Conservation (phyloP, 2,113 vertebrate genomes). For the Alexandromys fortis region DNA sequence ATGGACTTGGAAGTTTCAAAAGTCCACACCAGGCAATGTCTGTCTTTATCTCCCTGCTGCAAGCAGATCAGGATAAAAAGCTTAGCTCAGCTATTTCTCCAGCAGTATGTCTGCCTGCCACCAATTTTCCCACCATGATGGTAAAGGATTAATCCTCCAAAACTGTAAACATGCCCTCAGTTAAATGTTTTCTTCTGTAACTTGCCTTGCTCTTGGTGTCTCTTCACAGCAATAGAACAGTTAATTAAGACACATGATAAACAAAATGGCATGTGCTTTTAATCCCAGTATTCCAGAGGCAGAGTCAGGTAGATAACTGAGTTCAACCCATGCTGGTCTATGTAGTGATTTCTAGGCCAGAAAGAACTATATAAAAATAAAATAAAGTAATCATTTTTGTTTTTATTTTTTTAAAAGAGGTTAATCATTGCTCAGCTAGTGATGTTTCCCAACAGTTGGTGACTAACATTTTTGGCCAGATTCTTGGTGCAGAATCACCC, state of each 20-base stretch:
- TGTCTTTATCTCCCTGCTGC: neutral
- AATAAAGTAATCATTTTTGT: neutral
- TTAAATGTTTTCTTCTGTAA: neutral
- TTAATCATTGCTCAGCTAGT: conserved; percentile 10
- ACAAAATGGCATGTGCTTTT: neutral
- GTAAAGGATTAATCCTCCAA: neutral
- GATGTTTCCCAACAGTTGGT: neutral
- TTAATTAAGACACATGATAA: neutral
- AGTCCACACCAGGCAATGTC: neutral
- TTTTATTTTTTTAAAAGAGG: neutral
- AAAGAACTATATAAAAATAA: neutral
- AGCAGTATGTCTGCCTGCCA: neutral
- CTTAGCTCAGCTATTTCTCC: neutral
- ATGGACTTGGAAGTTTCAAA: neutral
- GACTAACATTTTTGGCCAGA: neutral
- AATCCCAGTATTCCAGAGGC: neutral
- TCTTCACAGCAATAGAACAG: neutral
- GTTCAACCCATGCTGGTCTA: neutral
- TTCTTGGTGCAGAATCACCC: neutral
- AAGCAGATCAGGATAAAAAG: neutral
- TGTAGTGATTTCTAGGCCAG: neutral
- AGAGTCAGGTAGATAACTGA: neutral
- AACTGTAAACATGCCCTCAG: neutral
- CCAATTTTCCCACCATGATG: neutral
- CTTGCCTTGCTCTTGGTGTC: neutral